These are phyloP conservation scores for Dynastes grantii DNA, from an alignment of 2,888 invertebrate species.

Conservation along the genomic window DNA sequence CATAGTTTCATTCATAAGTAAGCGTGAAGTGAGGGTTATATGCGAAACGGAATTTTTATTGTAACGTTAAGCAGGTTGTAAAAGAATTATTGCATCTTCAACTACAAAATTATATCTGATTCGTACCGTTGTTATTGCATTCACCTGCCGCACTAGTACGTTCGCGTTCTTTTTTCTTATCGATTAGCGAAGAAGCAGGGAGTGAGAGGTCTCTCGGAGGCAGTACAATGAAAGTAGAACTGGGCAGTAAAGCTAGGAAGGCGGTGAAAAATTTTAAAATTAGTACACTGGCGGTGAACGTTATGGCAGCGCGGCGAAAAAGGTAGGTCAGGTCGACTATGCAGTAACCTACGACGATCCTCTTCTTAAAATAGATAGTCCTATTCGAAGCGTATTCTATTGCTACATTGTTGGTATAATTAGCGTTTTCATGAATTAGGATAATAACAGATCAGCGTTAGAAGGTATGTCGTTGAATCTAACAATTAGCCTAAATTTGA, in stretches of 20 bases:
- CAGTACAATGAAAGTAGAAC: constrained; percentile 35
- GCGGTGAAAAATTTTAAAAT: constrained; percentile 24
- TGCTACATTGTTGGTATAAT: background rate
- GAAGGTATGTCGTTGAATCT: background rate
- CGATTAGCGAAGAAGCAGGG: constrained; percentile 20
- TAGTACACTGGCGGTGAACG: background rate
- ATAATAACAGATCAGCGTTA: background rate
- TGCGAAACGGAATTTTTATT: background rate
- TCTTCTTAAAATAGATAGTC: constrained; percentile 37
- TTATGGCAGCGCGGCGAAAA: background rate
- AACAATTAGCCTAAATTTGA: constrained; percentile 19
- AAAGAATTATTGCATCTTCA: constrained; percentile 14
- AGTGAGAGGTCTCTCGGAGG: constrained; percentile 26
- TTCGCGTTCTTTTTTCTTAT: constrained; percentile 22
- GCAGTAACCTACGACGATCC: constrained; percentile 1
- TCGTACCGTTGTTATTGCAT: constrained; percentile 24
- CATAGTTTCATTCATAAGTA: constrained; percentile 19
- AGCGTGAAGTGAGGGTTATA: background rate
- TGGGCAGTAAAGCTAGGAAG: background rate
- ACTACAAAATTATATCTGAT: constrained; percentile 1
- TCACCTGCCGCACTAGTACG: constrained; percentile 34
- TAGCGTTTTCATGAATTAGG: background rate
- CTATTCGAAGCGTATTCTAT: background rate
- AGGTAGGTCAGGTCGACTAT: constrained; percentile 40
- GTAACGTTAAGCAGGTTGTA: background rate